Percentiles rank a stretch among this genome's conserved stretches.
phyloP scores from a whole-genome alignment of 2,888 invertebrate species.

The Scaptomyza polygonia region DNA sequence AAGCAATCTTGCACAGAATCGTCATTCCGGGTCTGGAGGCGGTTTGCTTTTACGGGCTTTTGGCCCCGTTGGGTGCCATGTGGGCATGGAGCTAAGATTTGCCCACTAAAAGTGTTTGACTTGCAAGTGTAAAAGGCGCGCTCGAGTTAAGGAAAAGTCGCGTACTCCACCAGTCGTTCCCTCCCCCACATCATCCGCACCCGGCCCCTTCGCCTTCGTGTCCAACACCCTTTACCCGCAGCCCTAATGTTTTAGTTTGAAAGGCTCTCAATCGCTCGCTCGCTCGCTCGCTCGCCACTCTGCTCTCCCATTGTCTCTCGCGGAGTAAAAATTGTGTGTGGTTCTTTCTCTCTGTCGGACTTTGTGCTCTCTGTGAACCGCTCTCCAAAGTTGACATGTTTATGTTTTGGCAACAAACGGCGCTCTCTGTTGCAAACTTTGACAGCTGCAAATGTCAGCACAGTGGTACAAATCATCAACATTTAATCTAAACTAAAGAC shows the following conservation, averaged over 20 bases:
- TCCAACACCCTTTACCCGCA: constrained; percentile 29
- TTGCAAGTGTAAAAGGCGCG: constrained; percentile 50
- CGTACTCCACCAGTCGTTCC: constrained; percentile 45
- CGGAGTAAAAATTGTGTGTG: constrained; percentile 19
- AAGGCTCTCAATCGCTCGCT: constrained; percentile 45
- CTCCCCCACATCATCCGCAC: constrained; percentile 17
- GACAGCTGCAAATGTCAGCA: constrained; percentile 73
- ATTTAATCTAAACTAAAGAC: constrained; percentile 32
- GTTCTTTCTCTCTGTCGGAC: constrained; percentile 32
- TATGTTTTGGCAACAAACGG: constrained; percentile 75
- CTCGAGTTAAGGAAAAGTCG: constrained; percentile 51
- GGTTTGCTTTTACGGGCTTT: constrained; percentile 15
- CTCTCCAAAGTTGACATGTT: constrained; percentile 67
- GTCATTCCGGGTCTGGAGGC: constrained; percentile 13
- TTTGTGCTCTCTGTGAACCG: constrained; percentile 39
- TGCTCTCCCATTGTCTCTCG: constrained; percentile 29
- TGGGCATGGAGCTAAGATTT: constrained; percentile 61
- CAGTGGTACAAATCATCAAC: constrained; percentile 59
- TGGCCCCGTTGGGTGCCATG: constrained; percentile 36
- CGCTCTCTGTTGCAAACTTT: constrained; percentile 69
- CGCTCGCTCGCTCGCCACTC: constrained; percentile 43
- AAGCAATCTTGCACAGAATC: constrained; percentile 8
- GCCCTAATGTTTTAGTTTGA: constrained; percentile 62
- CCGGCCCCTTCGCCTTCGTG: constrained; percentile 10
- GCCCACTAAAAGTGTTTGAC: constrained; percentile 49